Base-by-base conservation (phyloP, 2,888 invertebrate genomes). In the Himalopsyche japonica region DNA sequence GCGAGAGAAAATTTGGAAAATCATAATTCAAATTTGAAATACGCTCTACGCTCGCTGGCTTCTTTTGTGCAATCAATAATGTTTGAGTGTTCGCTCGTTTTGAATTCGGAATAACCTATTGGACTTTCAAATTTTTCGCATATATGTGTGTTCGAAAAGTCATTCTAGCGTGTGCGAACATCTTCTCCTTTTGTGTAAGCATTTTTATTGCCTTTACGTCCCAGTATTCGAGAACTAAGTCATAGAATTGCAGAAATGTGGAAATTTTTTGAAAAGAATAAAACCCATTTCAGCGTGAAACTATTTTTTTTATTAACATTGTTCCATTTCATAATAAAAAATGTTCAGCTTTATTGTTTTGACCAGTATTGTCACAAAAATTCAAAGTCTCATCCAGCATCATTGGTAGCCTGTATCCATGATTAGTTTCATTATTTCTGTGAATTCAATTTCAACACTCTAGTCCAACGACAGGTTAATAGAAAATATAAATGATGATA, bases 11-110 rank as follows among this genome's bases (percentile, higher is more conserved):
- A 87, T 84, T 86, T 82, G 86, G 83, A 85, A 84, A 88, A 90
- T 89, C 89, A 88, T 92, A 92, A 92, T 92, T 92, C 90, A 91
- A 91, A 92, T 92, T 90, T 92, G 92, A 89, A 92, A 92, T 92
- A 92, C 92, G 92, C 92, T 92, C 90, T 90, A 90, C 83, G 90
- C 90, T 89, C 89, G 89, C 86, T 86, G 90, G 90, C 91, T 91
- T 91, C 92, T 92, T 92, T 92, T 92, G 92, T 91, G 90, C 92
- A 92, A 92, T 92, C 92, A 92, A 92, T 92, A 92, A 87, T 86
- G 84, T 83, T 82, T 84, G 85, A 85, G 82, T 87, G 84, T 82
- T 83, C 83, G 85, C 84, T 86, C 85, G 82, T 83, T 86, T 83
- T 81, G 82, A 83, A 83, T 83, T 78, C 85, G 83, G 80, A 81